Evolutionary conservation across 1,140 invertebrate genomes (phyloP), one percentile per base, ranked within the genome.

Genomic region (Anoplolepis gracilipes): DNA sequence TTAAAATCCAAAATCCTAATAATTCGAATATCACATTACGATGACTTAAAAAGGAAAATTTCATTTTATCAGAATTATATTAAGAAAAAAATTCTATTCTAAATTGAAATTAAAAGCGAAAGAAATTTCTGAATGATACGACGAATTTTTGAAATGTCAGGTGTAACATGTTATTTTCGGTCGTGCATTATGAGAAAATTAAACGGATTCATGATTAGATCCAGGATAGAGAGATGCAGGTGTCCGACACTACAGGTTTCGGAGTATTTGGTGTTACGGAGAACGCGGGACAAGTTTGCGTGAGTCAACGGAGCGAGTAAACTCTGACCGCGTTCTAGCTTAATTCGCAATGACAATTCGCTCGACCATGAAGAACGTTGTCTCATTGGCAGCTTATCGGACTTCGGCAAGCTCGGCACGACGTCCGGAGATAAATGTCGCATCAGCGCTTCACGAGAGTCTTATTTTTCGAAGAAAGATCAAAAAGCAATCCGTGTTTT

Each of bases 321-420:
- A 86, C 79, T 86, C 84, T 61, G 53, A 69, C 49, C 46, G 11
- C 46, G 30, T 22, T 82, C 36, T 46, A 73, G 85, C 79, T 84
- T 84, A 86, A 86, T 84, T 86, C 49, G 79, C 39, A 33, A 59
- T 73, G 79, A 79, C 85, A 86, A 33, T 77, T 61, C 77, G 22
- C 46, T 85, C 85, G 73, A 88, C 85, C 78, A 75, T 88, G 78
- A 87, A 87, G 67, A 79, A 88, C 75, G 87, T 88, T 85, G 86
- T 85, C 76, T 84, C 85, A 87, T 87, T 79, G 78, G 73, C 59
- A 78, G 78, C 30, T 82, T 88, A 84, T 86, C 59, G 61, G 55
- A 86, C 61, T 81, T 85, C 2, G 39, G 25, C 22, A 61, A 78
- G 46, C 69, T 75, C 57, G 42, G 16, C 62, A 53, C 13, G 36